Conservation (phyloP, 2,797 vertebrate species). For the Gallinago solitaria region DNA sequence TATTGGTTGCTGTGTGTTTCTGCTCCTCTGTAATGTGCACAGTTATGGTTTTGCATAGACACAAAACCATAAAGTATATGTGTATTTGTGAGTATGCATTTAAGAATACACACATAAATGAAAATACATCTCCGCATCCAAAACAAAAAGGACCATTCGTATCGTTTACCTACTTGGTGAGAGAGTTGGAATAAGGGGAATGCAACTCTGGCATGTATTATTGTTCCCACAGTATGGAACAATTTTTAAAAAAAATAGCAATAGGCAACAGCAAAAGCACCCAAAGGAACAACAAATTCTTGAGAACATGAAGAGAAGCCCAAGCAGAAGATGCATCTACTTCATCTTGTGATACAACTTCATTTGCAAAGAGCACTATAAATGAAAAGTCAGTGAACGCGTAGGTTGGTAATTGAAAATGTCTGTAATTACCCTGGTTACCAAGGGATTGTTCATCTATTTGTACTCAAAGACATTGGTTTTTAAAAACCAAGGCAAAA, state of each 20-base stretch:
- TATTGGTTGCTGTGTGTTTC: not conserved
- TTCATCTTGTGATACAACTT: constrained; percentile 20
- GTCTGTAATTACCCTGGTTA: constrained; percentile 37
- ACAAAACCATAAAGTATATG: not conserved
- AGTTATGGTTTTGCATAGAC: not conserved
- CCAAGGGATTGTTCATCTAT: constrained; percentile 20
- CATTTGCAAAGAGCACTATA: constrained; percentile 40
- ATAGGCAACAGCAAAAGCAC: constrained; percentile 34
- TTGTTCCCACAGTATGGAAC: not conserved
- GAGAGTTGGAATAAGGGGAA: not conserved
- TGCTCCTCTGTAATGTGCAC: not conserved
- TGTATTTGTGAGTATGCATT: not conserved
- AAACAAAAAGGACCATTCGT: not conserved
- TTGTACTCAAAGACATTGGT: not conserved
- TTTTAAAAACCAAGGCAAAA: constrained; percentile 38
- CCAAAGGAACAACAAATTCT: constrained; percentile 53
- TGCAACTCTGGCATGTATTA: not conserved
- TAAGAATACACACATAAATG: not conserved
- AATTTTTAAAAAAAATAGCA: not conserved
- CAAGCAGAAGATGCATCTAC: constrained; percentile 28
- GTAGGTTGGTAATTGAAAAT: constrained; percentile 48
- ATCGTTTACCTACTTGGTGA: not conserved
- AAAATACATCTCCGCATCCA: not conserved
- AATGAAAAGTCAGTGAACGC: constrained; percentile 24
- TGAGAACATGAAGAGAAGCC: constrained; percentile 8